Conservation (phyloP, 2,888 invertebrate genomes). For the Athalia circularis region DNA sequence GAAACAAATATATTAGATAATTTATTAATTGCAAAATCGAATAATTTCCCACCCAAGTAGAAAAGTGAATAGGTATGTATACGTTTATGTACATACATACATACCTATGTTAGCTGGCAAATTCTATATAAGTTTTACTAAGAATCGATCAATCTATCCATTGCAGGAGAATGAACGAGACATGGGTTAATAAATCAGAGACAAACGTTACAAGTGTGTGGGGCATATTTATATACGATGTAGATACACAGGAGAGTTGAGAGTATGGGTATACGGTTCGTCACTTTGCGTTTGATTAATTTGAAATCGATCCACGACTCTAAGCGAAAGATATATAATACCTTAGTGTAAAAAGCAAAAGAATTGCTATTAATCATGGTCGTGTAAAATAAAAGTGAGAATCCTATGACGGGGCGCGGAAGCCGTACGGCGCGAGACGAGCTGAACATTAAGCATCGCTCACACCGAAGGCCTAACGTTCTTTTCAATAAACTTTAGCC, state of each 20-base stretch:
- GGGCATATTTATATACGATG: not conserved
- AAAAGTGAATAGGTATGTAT: not conserved
- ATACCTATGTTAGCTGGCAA: not conserved
- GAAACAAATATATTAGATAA: conserved; percentile 8
- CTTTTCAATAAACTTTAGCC: not conserved
- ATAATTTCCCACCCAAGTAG: conserved; percentile 33
- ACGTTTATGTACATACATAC: not conserved
- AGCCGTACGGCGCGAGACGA: conserved; percentile 37
- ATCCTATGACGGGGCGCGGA: conserved; percentile 40
- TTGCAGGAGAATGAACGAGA: conserved; percentile 6
- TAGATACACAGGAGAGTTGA: no score
- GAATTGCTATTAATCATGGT: conserved; percentile 45
- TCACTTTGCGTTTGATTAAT: conserved; percentile 43
- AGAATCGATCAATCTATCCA: conserved; percentile 39
- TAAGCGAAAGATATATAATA: conserved; percentile 16
- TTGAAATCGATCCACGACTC: conserved; percentile 36
- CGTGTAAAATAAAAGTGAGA: conserved; percentile 45
- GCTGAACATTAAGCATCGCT: conserved; percentile 25
- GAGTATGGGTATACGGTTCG: conserved; percentile 35
- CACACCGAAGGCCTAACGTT: conserved; percentile 14
- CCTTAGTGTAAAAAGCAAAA: conserved; percentile 40
- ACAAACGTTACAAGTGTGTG: conserved; percentile 1
- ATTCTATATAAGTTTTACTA: conserved; percentile 19
- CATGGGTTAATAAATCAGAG: conserved; percentile 35
- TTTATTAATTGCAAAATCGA: conserved; percentile 13